Evolutionary conservation across 2,113 vertebrate genomes (phyloP).

Genomic region (Furnarius figulus): DNA sequence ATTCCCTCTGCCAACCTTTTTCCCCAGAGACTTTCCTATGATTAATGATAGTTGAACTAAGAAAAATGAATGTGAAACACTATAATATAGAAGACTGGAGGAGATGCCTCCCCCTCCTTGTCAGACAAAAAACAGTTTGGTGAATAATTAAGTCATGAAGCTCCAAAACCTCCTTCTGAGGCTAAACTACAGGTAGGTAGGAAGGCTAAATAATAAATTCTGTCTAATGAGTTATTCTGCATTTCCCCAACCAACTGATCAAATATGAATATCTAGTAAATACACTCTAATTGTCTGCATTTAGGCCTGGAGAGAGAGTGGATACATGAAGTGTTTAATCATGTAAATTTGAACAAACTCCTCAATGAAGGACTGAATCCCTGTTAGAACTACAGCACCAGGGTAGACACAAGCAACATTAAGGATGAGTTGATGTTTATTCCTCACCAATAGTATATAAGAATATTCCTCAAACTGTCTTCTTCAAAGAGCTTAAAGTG

Average conservation of each 20-base stretch:
- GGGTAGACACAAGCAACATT: background rate
- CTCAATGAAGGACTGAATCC: background rate
- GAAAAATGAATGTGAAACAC: conserved; percentile 47
- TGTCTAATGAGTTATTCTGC: conserved; percentile 41
- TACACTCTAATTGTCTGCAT: conserved; percentile 24
- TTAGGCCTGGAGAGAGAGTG: background rate
- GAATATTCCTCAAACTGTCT: background rate
- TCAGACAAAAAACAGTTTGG: conserved; percentile 33
- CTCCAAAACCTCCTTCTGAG: conserved; percentile 11
- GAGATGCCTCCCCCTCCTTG: conserved; percentile 20
- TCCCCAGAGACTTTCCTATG: conserved; percentile 19
- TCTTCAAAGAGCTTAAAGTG: background rate
- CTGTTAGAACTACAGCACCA: background rate
- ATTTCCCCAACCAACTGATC: conserved; percentile 54
- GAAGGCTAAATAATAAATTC: conserved; percentile 35
- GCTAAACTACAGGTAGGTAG: conserved; percentile 11
- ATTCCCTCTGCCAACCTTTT: conserved; percentile 8
- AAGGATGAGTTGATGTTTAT: background rate
- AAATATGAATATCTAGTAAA: conserved; percentile 34
- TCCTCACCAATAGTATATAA: background rate
- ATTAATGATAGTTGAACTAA: conserved; percentile 61
- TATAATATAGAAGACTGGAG: background rate
- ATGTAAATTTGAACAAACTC: background rate
- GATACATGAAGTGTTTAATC: background rate
- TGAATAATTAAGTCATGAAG: conserved; percentile 52